Evolutionary conservation across 2,113 vertebrate genomes (phyloP), one percentile per base, ranked within the genome.

Genomic region (Bos indicus): DNA sequence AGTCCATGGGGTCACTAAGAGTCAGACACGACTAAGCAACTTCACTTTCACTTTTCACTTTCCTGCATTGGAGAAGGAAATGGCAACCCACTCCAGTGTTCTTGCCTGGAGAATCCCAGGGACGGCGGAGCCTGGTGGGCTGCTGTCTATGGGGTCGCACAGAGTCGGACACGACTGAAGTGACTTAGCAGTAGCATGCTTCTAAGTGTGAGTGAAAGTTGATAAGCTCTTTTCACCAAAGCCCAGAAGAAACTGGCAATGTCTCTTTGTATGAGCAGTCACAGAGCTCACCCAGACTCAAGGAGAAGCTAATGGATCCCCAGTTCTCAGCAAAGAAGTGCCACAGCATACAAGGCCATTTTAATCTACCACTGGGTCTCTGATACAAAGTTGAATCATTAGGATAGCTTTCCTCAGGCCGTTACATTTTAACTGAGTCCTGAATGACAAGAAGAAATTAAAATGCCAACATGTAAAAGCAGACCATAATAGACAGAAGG

Each of bases 401-500:
- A 83, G 12, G 7, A 74, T 92, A 48, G 13, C 15, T 83, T 92
- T 95, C 60, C 57, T 59, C 59, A 36, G 25, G 48, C 97, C n/a
- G 17, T n/a, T 16, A 17, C 26, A 48, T 48, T 60, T 87, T 57
- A 94, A 94, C 43, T 40, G 43, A 96, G 36, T 60, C 36, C 14
- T 71, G 19, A 85, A 84, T 62, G 84, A 87, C 88, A 97, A 84
- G 59, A 95, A 56, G 36, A 78, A 89, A n/a, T n/a, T 85, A 80
- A 77, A 88, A 74, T 88, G 48, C 9, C 74, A 62, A 88, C 30
- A 89, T 90, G 59, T 71, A 28, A 94, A 78, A 94, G 40, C 16
- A 88, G 43, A 36, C 21, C 26, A 67, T 10, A 19, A 16, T 54
- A 48, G 51, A 48, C 82, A 89, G 84, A 92, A 15, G 21, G n/a